Evolutionary conservation across 2,888 invertebrate genomes (phyloP).

Genomic region (Operophtera brumata): DNA sequence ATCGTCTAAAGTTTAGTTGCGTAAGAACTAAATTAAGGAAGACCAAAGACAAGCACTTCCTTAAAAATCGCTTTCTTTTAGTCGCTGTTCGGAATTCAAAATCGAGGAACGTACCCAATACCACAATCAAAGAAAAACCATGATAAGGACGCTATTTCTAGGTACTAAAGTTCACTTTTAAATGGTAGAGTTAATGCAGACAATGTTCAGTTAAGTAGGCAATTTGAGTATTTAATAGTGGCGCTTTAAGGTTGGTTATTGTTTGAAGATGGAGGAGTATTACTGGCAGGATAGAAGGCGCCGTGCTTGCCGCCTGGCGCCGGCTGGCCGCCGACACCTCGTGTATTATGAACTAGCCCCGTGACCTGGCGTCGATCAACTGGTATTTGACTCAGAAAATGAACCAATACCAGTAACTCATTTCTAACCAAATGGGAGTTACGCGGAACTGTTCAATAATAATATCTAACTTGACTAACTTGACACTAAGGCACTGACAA

Average conservation of each 20-base stretch:
- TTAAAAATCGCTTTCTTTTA: conserved; percentile 75
- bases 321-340: conserved; percentile 78
- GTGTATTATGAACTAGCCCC: conserved; percentile 79
- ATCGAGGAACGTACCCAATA: conserved; percentile 68
- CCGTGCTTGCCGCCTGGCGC: conserved; percentile 76
- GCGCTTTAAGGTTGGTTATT: conserved; percentile 36
- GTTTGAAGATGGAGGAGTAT: conserved; percentile 37
- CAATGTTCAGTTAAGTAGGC: conserved; percentile 34
- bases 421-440: conserved; percentile 60
- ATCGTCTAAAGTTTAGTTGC: conserved; percentile 35
- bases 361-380: conserved; percentile 78
- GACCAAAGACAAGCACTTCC: conserved; percentile 62
- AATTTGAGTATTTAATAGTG: conserved; percentile 32
- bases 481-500: conserved; percentile 15
- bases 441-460: conserved; percentile 50
- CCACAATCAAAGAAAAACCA: conserved; percentile 27
- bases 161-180: conserved; percentile 42
- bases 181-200: conserved; percentile 45
- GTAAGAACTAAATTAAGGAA: conserved; percentile 58
- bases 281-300: conserved; percentile 75
- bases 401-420: conserved; percentile 58
- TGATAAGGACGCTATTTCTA: conserved; percentile 34
- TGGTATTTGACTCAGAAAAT: conserved; percentile 72
- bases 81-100: conserved; percentile 72
- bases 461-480: conserved; percentile 26